Evolutionary conservation across 2,888 invertebrate genomes (phyloP), one percentile per base, ranked within the genome.

Genomic region (Dryococelus australis): DNA sequence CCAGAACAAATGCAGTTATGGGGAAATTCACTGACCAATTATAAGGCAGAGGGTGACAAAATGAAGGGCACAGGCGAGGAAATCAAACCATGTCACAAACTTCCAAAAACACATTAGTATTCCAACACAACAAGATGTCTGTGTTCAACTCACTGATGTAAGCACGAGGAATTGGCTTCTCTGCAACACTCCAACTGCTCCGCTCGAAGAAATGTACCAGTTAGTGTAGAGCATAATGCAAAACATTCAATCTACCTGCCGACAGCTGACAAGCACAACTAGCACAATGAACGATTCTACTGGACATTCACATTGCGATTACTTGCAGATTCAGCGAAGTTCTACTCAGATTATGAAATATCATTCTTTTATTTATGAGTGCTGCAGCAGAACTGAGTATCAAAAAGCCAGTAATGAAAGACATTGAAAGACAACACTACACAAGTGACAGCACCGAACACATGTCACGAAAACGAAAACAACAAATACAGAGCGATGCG

Each of bases 151-250:
- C 83, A 83, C 83, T 83, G 83, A 5, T 43, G 28, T 43, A 16
- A 83, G 16, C 1, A 26, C 65, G 65, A 65, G 65, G 65, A 8
- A 65, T 51, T 65, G 65, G 24, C 43, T 83, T 83, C 83, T 83
- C 83, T 83, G 12, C 83, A 83, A 27, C 83, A 83, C 83, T 83
- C 43, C 83, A 20, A 83, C 83, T 83, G 10, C 28, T 83, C 83
- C 43, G 1, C 83, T 24, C 16, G 83, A 28, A 20, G 83, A 83
- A 83, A 83, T 83, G 28, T 83, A 83, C 83, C 43, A 43, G 83
- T 83, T 83, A 83, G 83, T 83, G 83, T 65, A 65, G 83, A 35
- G 12, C 83, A 27, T 35, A 83, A 28, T 83, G 83, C 83, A 43
- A 83, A 83, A 28, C 28, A 43, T 83, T 35, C 28, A 83, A 83